Evolutionary conservation across 2,113 vertebrate genomes (phyloP), one percentile per base, ranked within the genome.

Genomic region (Malurus elegans): DNA sequence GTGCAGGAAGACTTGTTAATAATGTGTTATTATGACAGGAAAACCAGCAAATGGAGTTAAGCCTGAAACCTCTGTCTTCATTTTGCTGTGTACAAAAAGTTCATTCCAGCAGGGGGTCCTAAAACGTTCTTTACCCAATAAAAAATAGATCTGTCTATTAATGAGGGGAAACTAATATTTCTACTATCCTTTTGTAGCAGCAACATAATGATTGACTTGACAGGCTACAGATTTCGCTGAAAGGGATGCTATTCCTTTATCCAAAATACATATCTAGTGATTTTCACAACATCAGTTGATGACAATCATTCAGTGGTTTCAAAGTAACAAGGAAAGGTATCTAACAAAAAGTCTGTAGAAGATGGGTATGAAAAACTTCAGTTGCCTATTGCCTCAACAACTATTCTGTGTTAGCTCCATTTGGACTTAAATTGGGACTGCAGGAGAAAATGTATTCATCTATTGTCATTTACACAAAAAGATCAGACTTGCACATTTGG

Each of bases 381-480:
- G 65, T n/a, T 89, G 18, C 23, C 78, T 71, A 64, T 56, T 86
- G 72, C 53, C 47, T 91, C 74, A 70, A 56, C 50, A 86, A 86
- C 72, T 67, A 54, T 82, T 95, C 73, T 48, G 50, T 20, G 18
- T 48, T 83, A 74, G 66, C 44, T 90, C 92, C 79, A 78, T 47
- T 71, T 91, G 65, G 64, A 78, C 76, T 71, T 78, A 57, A 92
- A 76, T 47, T 18, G 23, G 47, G 53, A 34, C 51, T 74, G 82
- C 36, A 94, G 69, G 75, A 94, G 61, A 90, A 92, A 83, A 94
- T 86, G 47, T 23, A 86, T 94, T 67, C 60, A 53, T 83, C 79
- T 88, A 84, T 93, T 93, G 88, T 93, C 56, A 79, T 86, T 65
- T 70, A 66, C 53, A 90, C 75, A 81, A 72, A 95, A 94, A 94